Evolutionary conservation across 92 coral and sea anemone genomes (phyloP), one percentile per base, ranked within the genome.

Genomic region (Umimayanthus kanabou): DNA sequence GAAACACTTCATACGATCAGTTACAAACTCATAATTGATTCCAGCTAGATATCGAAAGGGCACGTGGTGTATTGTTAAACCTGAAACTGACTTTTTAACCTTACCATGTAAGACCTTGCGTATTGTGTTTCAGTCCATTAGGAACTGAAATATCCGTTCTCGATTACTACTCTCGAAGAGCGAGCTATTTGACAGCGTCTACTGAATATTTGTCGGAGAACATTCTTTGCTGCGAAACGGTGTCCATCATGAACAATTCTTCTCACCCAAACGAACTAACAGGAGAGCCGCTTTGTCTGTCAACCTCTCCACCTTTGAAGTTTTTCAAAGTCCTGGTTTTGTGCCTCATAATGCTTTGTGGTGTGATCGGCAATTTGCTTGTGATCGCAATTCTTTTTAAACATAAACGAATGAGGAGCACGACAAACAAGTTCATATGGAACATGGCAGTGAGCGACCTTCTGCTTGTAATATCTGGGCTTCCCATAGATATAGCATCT

Each of bases 361-460:
- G 78, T 0, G 61, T 83, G 61, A 45, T 70, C 1, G 87, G 87
- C 3, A 83, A 83, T 42, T 69, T 72, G 67, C 47, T 83, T 42
- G 87, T 83, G 14, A 22, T 83, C 29, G 67, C 87, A 45, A 70
- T 83, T 30, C 70, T 72, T 45, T 70, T 25, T 75, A 82, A 69
- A 82, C 55, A 82, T 66, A 70, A 45, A 78, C 29, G 22, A 20
- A 70, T 83, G 78, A 43, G 87, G 23, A 83, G 87, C 65, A 83
- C 87, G 37, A 83, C 87, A 20, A 83, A 83, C 78, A 71, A 50
- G 50, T 83, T 83, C 64, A 83, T 83, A n/a, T 83, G 87, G 65
- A 83, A 83, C 77, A 83, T 83, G 87, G 87, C 87, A 2, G 64
- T 50, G 1, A 83, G 87, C 25, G 87, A 83, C 42, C 87, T 83